These are phyloP conservation scores for Synanceia verrucosa DNA, from an alignment of 2,797 vertebrate species.

Conservation along the genomic window DNA sequence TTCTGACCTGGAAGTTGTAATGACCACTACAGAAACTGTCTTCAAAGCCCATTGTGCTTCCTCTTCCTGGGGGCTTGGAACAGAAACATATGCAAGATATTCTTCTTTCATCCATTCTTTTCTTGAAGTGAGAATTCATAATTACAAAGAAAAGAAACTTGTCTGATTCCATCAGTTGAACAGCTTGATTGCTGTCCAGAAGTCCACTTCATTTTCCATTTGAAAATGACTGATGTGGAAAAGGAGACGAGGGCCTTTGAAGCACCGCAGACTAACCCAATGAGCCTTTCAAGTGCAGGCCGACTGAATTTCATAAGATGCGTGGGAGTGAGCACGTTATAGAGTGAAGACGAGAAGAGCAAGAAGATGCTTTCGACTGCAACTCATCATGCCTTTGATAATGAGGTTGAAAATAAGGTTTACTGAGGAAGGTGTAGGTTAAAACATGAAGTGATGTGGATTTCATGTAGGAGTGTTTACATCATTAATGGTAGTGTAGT, in stretches of 20 bases:
- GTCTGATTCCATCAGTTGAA: constrained; percentile 42
- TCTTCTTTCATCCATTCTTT: constrained; percentile 12
- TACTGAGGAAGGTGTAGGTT: constrained; percentile 29
- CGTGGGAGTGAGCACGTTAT: constrained; percentile 9
- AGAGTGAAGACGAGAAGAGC: background rate
- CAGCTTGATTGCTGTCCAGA: constrained; percentile 46
- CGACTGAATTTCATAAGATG: constrained; percentile 28
- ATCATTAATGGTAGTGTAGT: background rate
- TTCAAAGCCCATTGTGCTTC: background rate
- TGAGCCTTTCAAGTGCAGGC: constrained; percentile 51
- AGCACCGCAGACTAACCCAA: constrained; percentile 25
- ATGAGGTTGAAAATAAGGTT: constrained; percentile 41
- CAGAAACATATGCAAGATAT: background rate
- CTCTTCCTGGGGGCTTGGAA: background rate
- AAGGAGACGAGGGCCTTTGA: constrained; percentile 45
- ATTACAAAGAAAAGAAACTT: constrained; percentile 40
- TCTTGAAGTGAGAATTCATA: constrained; percentile 25
- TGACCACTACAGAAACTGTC: background rate
- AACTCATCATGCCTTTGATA: constrained; percentile 34
- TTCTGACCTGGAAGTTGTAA: no score
- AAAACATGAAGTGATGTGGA: constrained; percentile 17
- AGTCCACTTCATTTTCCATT: constrained; percentile 45
- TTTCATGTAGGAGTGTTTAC: constrained; percentile 25
- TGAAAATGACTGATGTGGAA: constrained; percentile 36
- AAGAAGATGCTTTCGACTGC: constrained; percentile 29